Conservation (phyloP, 2,797 vertebrate species). For the Macropodus opercularis region DNA sequence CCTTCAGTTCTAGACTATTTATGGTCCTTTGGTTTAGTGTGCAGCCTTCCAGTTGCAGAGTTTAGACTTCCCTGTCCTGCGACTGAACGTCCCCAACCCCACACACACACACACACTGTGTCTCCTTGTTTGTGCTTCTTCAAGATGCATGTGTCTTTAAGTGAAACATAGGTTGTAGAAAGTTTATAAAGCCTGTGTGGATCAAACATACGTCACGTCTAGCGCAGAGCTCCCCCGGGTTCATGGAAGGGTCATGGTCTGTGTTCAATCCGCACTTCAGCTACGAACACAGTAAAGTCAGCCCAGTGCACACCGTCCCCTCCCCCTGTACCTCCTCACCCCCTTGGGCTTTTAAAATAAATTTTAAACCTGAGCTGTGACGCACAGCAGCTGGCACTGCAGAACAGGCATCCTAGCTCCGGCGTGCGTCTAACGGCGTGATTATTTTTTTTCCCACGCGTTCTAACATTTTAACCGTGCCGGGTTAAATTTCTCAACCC, state of each 20-base stretch:
- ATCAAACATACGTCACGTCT: neutral
- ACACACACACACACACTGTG: too few relatives aligned
- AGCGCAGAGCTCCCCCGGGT: neutral
- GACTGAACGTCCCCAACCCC: too few relatives aligned
- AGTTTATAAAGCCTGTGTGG: neutral
- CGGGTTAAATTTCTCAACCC: slow-evolving; percentile 13
- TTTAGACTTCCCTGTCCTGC: too few relatives aligned
- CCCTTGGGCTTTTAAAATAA: slow-evolving; percentile 14
- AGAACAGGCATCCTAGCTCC: neutral
- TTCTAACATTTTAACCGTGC: slow-evolving; percentile 41
- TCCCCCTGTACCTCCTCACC: neutral
- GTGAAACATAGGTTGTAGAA: neutral
- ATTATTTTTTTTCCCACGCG: slow-evolving; percentile 37
- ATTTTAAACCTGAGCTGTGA: slow-evolving; percentile 21
- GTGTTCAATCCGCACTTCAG: neutral
- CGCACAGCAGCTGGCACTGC: slow-evolving; percentile 12
- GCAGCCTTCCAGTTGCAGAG: too few relatives aligned
- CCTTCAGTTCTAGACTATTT: neutral
- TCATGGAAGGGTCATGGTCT: neutral
- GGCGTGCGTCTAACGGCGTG: slow-evolving; percentile 23
- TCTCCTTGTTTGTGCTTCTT: too few relatives aligned
- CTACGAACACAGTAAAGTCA: neutral
- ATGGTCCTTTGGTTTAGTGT: neutral
- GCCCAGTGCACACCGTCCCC: neutral
- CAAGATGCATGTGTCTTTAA: neutral